phyloP scores from a whole-genome alignment of 2,888 invertebrate species.

The Dichetophora obliterata region DNA sequence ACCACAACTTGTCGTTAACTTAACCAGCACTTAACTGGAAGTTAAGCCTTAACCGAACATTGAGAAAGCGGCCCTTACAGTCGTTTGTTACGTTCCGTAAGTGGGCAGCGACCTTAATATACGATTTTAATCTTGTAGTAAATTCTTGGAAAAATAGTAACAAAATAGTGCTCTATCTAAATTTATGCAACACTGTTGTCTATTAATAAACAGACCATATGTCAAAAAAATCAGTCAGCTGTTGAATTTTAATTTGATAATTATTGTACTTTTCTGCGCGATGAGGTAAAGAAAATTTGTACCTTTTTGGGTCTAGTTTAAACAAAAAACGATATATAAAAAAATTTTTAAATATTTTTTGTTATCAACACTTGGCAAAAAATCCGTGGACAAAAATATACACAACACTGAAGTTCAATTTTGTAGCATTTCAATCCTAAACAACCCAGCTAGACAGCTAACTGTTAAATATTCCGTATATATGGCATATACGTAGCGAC shows the following conservation, averaged over 20 bases:
- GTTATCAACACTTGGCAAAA: slow-evolving; percentile 27
- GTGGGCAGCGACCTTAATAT: too few species aligned
- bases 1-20: too few species aligned
- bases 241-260: background rate
- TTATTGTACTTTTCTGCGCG: background rate
- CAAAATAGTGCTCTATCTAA: background rate
- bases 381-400: background rate
- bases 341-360: background rate
- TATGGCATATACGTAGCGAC: too few species aligned
- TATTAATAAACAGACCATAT: background rate
- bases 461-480: too few species aligned
- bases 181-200: background rate
- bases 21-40: too few species aligned
- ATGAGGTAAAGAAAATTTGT: background rate
- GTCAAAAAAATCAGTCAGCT: slow-evolving; percentile 1
- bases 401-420: background rate
- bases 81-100: too few species aligned
- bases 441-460: too few species aligned
- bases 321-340: background rate
- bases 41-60: too few species aligned
- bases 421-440: background rate
- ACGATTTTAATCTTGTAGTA: background rate
- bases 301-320: background rate
- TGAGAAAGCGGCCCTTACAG: too few species aligned
- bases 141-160: background rate